Conservation (phyloP, 2,797 vertebrate species). For the Bucorvus abyssinicus region DNA sequence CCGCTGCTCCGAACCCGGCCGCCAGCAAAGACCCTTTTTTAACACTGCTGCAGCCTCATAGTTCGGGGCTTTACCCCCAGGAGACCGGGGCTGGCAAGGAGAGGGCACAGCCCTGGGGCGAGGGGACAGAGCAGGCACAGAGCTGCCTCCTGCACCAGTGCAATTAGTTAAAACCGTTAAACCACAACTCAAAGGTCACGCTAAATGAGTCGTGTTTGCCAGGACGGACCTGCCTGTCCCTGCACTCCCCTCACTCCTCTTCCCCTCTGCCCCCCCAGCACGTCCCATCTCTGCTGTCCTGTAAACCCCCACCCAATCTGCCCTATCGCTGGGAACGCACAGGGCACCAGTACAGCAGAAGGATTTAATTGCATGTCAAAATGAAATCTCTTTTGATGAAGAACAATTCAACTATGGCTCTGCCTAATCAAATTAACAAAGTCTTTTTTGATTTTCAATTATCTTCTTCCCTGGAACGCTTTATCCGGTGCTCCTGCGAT, state of each 20-base stretch:
- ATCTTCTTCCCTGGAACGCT: conserved; percentile 81
- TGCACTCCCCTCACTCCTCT: background rate
- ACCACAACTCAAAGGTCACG: fast-evolving
- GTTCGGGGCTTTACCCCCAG: fast-evolving
- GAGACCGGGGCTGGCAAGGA: background rate
- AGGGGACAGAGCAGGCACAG: fast-evolving
- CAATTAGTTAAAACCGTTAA: background rate
- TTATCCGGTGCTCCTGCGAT: conserved; percentile 68
- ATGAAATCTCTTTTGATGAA: conserved; percentile 91
- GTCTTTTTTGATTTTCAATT: conserved; percentile 95
- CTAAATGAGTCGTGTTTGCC: fast-evolving
- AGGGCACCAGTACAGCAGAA: conserved; percentile 77
- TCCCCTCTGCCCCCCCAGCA: background rate
- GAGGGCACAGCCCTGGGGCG: background rate
- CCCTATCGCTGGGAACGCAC: conserved; percentile 23
- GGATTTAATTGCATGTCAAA: conserved; percentile 89
- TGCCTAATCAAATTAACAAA: conserved; percentile 93
- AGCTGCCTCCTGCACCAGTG: background rate
- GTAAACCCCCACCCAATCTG: background rate
- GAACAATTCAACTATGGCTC: conserved; percentile 84
- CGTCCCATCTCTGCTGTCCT: background rate
- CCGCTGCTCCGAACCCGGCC: background rate
- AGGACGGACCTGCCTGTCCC: background rate
- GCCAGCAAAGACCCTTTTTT: background rate
- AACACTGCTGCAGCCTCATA: fast-evolving